phyloP scores from a whole-genome alignment of 2,888 invertebrate genomes.

The Mayetiola destructor region DNA sequence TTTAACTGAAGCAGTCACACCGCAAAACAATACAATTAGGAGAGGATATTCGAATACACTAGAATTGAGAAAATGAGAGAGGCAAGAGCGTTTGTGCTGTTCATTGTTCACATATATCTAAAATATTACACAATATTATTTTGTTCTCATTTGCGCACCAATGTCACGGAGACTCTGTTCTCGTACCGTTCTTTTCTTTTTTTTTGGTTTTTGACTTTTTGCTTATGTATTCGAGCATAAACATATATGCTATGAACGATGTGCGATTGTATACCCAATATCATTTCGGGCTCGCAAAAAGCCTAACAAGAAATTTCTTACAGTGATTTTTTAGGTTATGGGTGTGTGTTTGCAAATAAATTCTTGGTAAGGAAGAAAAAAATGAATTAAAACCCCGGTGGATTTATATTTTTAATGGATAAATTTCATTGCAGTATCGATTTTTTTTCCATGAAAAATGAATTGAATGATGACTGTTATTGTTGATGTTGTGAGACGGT shows the following conservation, averaged over 20 bases:
- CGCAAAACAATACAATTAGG: background rate
- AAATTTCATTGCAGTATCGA: background rate
- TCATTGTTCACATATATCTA: constrained; percentile 1
- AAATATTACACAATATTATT: background rate
- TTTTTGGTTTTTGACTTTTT: background rate
- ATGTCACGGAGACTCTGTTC: constrained; percentile 1
- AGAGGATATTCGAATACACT: too few species aligned
- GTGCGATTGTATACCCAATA: background rate
- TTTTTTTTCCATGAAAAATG: background rate
- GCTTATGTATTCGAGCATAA: background rate
- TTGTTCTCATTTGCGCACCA: constrained; percentile 10
- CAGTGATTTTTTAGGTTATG: constrained; percentile 8
- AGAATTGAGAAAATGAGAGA: too few species aligned
- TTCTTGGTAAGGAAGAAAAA: background rate
- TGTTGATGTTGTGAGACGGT: too few species aligned
- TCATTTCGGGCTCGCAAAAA: background rate
- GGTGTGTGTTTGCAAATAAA: constrained; percentile 1
- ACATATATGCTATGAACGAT: background rate
- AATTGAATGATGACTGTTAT: background rate
- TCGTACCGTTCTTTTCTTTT: background rate
- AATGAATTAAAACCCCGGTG: background rate
- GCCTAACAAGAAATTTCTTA: background rate
- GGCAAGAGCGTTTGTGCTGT: background rate
- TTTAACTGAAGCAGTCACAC: too few species aligned
- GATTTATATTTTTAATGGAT: too few species aligned